Evolutionary conservation across 2,797 vertebrate species (phyloP).

Genomic region (Pseudomugil gertrudae): DNA sequence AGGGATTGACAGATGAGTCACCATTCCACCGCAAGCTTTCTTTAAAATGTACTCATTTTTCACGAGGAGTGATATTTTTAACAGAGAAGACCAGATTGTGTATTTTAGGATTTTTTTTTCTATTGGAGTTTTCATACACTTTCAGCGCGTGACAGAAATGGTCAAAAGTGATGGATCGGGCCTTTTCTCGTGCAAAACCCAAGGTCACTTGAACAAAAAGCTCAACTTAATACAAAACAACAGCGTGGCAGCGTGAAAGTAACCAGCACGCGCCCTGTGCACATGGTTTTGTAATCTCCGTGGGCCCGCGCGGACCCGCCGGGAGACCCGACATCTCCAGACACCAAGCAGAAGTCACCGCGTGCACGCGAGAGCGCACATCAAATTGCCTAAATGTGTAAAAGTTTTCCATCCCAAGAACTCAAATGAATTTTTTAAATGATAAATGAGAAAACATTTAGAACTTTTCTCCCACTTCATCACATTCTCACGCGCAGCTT

Average conservation of each 20-base stretch:
- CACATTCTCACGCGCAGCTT: background rate
- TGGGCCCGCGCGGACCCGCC: constrained; percentile 6
- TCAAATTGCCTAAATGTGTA: background rate
- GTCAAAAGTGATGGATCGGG: background rate
- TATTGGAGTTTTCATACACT: background rate
- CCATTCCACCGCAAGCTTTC: constrained; percentile 31
- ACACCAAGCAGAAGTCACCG: constrained; percentile 8
- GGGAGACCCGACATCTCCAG: constrained; percentile 29
- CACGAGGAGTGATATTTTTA: background rate
- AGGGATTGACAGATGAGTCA: constrained; percentile 63
- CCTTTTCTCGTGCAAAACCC: constrained; percentile 4
- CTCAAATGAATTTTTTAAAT: background rate
- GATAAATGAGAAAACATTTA: background rate
- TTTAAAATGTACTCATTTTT: constrained; percentile 15
- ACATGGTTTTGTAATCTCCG: background rate
- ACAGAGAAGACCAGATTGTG: background rate
- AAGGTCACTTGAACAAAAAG: constrained; percentile 55
- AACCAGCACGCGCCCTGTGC: constrained; percentile 16
- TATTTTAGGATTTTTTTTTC: background rate
- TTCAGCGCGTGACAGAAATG: background rate
- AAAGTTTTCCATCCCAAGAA: constrained; percentile 31
- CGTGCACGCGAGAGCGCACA: background rate
- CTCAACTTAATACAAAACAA: constrained; percentile 15
- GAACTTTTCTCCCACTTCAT: constrained; percentile 24
- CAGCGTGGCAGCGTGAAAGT: constrained; percentile 3